Conservation (phyloP, 2,888 invertebrate genomes). For the Drosophila falleni region DNA sequence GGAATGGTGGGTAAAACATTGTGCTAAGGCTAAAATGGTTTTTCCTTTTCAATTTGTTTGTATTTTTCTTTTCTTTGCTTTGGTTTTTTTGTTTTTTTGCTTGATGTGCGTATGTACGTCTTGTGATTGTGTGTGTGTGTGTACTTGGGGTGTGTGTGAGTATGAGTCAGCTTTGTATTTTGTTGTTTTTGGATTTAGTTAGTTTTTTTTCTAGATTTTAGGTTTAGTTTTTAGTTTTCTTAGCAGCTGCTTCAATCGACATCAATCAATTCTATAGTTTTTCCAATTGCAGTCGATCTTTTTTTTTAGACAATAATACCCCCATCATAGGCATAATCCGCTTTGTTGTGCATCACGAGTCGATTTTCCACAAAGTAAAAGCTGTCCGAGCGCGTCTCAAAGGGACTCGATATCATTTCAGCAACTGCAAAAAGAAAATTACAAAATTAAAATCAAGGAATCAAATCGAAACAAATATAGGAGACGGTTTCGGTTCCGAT, state of each 20-base stretch:
- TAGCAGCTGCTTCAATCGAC: conserved; percentile 30
- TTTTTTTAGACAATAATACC: conserved; percentile 85
- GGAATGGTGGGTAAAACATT: conserved; percentile 79
- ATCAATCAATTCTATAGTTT: conserved; percentile 35
- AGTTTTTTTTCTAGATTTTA: conserved; percentile 46
- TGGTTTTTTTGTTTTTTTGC: conserved; percentile 35
- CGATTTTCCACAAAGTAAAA: conserved; percentile 99
- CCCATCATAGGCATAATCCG: conserved; percentile 98
- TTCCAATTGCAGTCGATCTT: neutral
- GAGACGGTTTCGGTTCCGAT: no score
- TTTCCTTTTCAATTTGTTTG: conserved; percentile 36
- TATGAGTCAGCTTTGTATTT: conserved; percentile 39
- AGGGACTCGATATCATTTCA: conserved; percentile 98
- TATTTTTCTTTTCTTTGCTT: conserved; percentile 26
- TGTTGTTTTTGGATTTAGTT: conserved; percentile 28
- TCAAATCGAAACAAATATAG: no score
- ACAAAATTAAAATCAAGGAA: neutral
- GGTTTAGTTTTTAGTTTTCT: conserved; percentile 39
- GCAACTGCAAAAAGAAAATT: conserved; percentile 89
- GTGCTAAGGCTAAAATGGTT: conserved; percentile 80
- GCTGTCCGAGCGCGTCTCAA: conserved; percentile 98
- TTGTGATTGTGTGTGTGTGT: conserved; percentile 34
- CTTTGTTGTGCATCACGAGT: conserved; percentile 99
- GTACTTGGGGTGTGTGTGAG: conserved; percentile 26
- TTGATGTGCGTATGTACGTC: conserved; percentile 50